Evolutionary conservation across 2,888 invertebrate genomes (phyloP), one percentile per base, ranked within the genome.

Genomic region (Argyresthia goedartella): DNA sequence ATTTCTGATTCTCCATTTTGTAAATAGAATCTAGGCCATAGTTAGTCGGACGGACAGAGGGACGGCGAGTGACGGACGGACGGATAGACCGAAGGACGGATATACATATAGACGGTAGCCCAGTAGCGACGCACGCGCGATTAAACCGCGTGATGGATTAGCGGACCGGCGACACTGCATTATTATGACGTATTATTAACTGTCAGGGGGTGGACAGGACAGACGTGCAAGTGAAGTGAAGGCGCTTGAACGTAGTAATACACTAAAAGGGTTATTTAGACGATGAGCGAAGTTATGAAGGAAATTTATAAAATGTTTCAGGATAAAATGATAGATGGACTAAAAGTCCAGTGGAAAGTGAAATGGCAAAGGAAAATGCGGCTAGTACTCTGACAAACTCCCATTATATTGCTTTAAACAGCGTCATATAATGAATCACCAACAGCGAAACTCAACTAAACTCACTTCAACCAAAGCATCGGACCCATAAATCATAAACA

Each of bases 401-500:
- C 13, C 41, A 11, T 41, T 10, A 41, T 13, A 11, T 13, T 13
- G 11, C 41, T 41, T 41, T 41, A 10, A 41, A 41, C 41, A 25
- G 25, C 25, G 25, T 25, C 25, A 25, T 6, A 47, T n/a, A 33
- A 47, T 47, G 47, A 47, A 47, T 47, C 47, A 47, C 47, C 13
- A 34, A 25, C 33, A 47, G 49, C 13, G 36, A 10, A 25, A 25
- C 25, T 25, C 25, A 25, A 25, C 25, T 25, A 25, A 25, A 25
- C 11, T 14, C 35, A 49, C 10, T 49, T 11, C 8, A 35, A 36
- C 49, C 36, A 25, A 39, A 49, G 15, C 49, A 39, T 39, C 55
- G 53, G 53, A 46, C 2, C 3, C 50, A 52, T 50, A 41, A 50
- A 53, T 50, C 49, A 50, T 46, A 49, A 51, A 45, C 51, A 46